Evolutionary conservation across 2,888 invertebrate genomes (phyloP).

Genomic region (Pandemis cinnamomeana): DNA sequence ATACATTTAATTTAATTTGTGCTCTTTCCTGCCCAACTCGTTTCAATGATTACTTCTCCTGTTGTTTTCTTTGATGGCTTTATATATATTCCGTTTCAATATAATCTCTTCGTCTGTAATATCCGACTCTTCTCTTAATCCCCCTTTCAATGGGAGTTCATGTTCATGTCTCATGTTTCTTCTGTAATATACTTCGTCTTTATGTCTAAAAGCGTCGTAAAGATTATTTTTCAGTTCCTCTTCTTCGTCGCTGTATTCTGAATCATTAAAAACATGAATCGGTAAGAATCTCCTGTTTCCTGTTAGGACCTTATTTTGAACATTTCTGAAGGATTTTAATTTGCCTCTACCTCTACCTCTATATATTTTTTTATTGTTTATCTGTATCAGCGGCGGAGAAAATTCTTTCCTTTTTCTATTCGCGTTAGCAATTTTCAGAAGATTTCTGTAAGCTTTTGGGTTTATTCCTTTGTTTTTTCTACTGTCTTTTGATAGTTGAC

Average conservation of each 20-base stretch:
- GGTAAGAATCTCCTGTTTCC: not conserved
- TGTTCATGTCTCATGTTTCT: not conserved
- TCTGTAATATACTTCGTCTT: conserved; percentile 11
- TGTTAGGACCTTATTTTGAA: not conserved
- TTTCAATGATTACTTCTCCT: not conserved
- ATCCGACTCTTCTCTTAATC: conserved; percentile 30
- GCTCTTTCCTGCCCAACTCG: not conserved
- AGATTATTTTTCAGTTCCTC: conserved; percentile 40
- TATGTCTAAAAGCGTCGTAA: conserved; percentile 41
- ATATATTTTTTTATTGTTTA: not conserved
- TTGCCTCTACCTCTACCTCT: not conserved
- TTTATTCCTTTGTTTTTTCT: not conserved
- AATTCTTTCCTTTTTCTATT: not conserved
- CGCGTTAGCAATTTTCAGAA: not conserved
- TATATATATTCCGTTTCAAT: conserved; percentile 51
- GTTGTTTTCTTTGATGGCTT: conserved; percentile 39
- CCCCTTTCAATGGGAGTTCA: not conserved
- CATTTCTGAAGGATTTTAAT: not conserved
- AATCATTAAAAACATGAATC: conserved; percentile 13
- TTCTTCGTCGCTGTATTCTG: conserved; percentile 50
- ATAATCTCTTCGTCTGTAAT: conserved; percentile 42
- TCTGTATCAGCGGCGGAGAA: not conserved
- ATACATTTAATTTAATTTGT: too few relatives aligned
- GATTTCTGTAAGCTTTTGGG: not conserved
- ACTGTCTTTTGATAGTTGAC: not conserved